phyloP scores from a whole-genome alignment of 2,797 vertebrate genomes.

The Huso huso region DNA sequence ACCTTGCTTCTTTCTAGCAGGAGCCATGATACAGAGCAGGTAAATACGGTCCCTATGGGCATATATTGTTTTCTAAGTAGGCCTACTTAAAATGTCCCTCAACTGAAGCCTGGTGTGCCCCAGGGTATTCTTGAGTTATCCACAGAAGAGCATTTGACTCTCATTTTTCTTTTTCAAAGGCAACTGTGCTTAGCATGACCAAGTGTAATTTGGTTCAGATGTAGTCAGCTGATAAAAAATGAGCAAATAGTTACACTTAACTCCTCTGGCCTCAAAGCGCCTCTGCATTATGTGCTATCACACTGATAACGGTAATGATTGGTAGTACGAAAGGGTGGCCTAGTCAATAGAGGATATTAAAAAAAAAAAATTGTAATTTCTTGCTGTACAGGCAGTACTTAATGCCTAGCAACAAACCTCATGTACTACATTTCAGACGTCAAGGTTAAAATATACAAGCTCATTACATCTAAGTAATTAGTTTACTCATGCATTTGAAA shows the following conservation, averaged over 20 bases:
- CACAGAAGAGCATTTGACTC: not conserved
- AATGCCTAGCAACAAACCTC: too few relatives aligned
- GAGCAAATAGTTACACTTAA: not conserved
- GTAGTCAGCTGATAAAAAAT: not conserved
- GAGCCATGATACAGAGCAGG: not conserved
- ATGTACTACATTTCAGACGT: too few relatives aligned
- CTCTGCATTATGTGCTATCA: not conserved
- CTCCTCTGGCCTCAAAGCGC: not conserved
- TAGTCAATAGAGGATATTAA: not conserved
- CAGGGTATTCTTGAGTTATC: too few relatives aligned
- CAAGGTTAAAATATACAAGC: too few relatives aligned
- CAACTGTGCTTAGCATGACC: not conserved
- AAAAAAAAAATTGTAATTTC: not conserved
- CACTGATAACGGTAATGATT: not conserved
- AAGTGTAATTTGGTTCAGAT: not conserved
- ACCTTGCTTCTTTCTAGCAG: not conserved
- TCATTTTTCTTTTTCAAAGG: not conserved
- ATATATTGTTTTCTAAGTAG: constrained; percentile 1
- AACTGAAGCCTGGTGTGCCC: not conserved
- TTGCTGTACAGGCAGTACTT: too few relatives aligned
- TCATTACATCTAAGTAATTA: too few relatives aligned
- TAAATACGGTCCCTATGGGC: not conserved
- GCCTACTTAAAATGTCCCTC: not conserved
- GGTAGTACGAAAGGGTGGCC: not conserved
- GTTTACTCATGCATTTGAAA: too few relatives aligned